A percentile compares a stretch with the other conserved stretches of the same genome.
phyloP scores from a whole-genome alignment of 2,888 invertebrate genomes.

The Cephalotes varians region DNA sequence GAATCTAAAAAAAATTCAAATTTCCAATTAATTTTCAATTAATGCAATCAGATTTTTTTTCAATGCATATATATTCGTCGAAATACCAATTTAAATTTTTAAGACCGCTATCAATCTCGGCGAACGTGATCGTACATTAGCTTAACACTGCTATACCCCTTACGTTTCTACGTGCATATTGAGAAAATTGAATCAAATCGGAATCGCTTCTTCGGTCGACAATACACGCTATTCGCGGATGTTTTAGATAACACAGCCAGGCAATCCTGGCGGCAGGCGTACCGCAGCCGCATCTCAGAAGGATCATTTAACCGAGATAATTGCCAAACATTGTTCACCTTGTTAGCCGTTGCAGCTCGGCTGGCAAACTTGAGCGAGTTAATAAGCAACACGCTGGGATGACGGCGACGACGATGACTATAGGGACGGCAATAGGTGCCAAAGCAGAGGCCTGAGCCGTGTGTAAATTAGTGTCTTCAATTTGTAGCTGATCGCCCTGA shows the following conservation, averaged over 20 bases:
- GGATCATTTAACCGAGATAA: constrained; percentile 84
- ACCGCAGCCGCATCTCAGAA: constrained; percentile 70
- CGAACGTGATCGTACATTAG: background rate
- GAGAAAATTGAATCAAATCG: constrained; percentile 20
- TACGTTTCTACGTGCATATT: background rate
- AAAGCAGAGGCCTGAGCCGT: constrained; percentile 75
- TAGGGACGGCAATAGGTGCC: constrained; percentile 44
- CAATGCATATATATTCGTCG: background rate
- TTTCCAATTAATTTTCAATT: too few species aligned
- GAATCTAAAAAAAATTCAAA: too few species aligned
- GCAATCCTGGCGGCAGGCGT: constrained; percentile 57
- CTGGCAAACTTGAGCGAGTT: constrained; percentile 82
- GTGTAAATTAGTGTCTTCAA: constrained; percentile 85
- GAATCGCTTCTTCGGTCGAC: constrained; percentile 16
- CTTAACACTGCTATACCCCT: background rate
- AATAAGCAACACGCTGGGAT: constrained; percentile 79
- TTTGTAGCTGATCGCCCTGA: constrained; percentile 81
- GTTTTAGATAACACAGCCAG: constrained; percentile 29
- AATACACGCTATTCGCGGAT: constrained; percentile 12
- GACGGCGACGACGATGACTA: constrained; percentile 30
- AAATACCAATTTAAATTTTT: background rate
- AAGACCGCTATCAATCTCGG: background rate
- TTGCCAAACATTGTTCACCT: constrained; percentile 85
- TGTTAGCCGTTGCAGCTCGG: constrained; percentile 82
- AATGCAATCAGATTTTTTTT: too few species aligned